phyloP scores from a whole-genome alignment of 2,888 invertebrate species.

The Netelia inedita region DNA sequence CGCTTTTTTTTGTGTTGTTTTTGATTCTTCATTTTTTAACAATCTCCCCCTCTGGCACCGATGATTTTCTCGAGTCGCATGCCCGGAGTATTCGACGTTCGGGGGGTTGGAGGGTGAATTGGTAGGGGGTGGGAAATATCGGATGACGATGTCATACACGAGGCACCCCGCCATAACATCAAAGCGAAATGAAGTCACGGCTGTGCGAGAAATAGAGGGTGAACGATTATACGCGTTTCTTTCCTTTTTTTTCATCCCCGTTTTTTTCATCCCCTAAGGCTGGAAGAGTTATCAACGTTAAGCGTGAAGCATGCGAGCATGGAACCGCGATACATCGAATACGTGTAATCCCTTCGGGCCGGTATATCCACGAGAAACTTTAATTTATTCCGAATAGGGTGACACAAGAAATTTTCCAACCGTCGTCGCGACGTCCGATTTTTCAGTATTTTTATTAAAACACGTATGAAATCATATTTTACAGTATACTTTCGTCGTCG shows the following conservation, averaged over 20 bases:
- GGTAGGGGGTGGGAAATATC: background rate
- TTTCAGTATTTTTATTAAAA: too few relatives aligned
- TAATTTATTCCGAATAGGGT: background rate
- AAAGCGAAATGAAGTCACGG: slow-evolving; percentile 53
- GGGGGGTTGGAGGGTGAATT: too few relatives aligned
- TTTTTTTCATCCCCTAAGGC: slow-evolving; percentile 14
- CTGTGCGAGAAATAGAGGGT: background rate
- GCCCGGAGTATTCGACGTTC: background rate
- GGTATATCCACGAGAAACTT: slow-evolving; percentile 1
- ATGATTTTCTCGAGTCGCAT: slow-evolving; percentile 17
- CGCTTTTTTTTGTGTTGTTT: slow-evolving; percentile 24
- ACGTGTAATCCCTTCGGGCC: background rate
- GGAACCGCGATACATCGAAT: slow-evolving; percentile 10
- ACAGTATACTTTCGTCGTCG: too few relatives aligned
- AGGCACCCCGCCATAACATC: slow-evolving; percentile 6
- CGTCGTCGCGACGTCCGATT: too few relatives aligned
- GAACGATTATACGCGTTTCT: background rate
- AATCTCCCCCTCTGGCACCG: background rate
- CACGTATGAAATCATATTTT: too few relatives aligned
- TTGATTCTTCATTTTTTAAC: slow-evolving; percentile 38
- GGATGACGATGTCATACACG: slow-evolving; percentile 31
- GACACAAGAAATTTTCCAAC: too few relatives aligned
- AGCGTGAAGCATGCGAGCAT: slow-evolving; percentile 11
- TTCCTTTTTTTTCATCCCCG: slow-evolving; percentile 32
- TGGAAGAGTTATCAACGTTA: background rate